Evolutionary conservation across 2,888 invertebrate genomes (phyloP).

Genomic region (Ectobius pallidus): DNA sequence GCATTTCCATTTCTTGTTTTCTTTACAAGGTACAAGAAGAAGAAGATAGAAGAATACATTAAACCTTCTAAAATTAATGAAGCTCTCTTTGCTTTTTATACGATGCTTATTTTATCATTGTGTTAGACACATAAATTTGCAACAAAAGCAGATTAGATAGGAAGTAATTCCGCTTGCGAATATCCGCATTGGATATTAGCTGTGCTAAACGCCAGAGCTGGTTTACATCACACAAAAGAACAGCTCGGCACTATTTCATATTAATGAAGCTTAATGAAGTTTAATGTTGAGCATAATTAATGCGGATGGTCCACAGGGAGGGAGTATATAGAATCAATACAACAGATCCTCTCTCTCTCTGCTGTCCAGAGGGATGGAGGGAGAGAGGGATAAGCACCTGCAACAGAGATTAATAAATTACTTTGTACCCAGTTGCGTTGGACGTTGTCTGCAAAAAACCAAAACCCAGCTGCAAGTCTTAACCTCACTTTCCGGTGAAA

Average conservation of each 20-base stretch:
- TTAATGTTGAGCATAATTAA: background rate
- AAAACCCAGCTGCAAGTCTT: background rate
- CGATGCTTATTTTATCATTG: too few relatives aligned
- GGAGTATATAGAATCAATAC: background rate
- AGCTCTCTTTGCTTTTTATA: too few relatives aligned
- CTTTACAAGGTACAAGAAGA: too few relatives aligned
- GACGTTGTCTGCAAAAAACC: background rate
- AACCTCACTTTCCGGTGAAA: conserved; percentile 5
- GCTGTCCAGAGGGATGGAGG: background rate
- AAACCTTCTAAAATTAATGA: too few relatives aligned
- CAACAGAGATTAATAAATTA: conserved; percentile 6
- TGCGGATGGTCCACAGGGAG: background rate
- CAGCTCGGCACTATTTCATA: background rate
- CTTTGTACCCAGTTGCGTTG: background rate
- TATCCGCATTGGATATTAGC: too few relatives aligned
- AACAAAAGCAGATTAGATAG: too few relatives aligned
- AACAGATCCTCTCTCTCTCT: too few relatives aligned
- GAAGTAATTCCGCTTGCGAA: too few relatives aligned
- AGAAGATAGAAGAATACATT: too few relatives aligned
- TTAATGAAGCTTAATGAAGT: conserved; percentile 4
- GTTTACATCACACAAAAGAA: background rate
- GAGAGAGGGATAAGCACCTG: background rate
- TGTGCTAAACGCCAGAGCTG: too few relatives aligned
- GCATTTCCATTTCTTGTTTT: too few relatives aligned
- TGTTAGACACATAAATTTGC: too few relatives aligned